These are phyloP conservation scores for Mesoclemmys tuberculata DNA, from an alignment of 2,113 vertebrate species.

Conservation along the genomic window DNA sequence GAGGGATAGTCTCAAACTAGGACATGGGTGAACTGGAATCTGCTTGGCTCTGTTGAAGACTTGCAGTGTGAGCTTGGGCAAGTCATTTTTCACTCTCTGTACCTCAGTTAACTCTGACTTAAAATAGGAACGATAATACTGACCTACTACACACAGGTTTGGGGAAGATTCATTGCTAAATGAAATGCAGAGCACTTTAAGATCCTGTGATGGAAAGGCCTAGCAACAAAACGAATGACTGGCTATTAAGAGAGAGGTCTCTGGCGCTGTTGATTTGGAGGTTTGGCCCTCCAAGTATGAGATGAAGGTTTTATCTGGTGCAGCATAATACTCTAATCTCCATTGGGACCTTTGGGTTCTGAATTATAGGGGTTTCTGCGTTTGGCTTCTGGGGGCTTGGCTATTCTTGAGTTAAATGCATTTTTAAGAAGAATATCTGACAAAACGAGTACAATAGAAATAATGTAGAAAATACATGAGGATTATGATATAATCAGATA, in stretches of 20 bases:
- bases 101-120: neutral
- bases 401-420: neutral
- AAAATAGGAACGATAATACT: neutral
- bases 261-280: fast-evolving
- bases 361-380: too few relatives aligned
- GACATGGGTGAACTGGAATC: neutral
- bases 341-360: fast-evolving
- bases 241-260: neutral
- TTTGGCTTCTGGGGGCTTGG: fast-evolving
- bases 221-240: neutral
- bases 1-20: neutral
- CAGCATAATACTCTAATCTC: neutral
- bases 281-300: neutral
- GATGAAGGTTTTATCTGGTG: fast-evolving
- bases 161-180: neutral
- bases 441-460: neutral
- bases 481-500: neutral
- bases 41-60: neutral
- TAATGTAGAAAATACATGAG: fast-evolving
- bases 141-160: neutral
- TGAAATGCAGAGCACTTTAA: fast-evolving
- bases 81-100: neutral
- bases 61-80: neutral
- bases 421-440: neutral
- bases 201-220: neutral